Evolutionary conservation across 2,888 invertebrate genomes (phyloP), one percentile per base, ranked within the genome.

Genomic region (Venustoraphidia nigricollis): DNA sequence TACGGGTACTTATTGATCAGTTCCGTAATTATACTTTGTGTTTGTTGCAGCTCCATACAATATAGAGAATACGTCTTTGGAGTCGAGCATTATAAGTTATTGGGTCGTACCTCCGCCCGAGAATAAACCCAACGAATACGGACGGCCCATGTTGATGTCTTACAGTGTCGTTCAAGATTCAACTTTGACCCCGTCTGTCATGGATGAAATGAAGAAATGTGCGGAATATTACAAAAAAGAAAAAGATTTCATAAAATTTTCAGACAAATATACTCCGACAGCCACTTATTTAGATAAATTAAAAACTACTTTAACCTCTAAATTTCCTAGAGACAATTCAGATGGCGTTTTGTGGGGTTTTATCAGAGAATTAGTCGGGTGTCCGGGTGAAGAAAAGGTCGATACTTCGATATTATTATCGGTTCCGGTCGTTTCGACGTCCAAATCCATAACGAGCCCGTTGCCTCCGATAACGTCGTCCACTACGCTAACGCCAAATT

Each of bases 51-150:
- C 90, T 37, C 89, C 91, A 0, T 88, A 89, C 60, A 83, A 84
- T 60, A 81, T 80, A 50, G 86, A 87, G 61, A 83, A 82, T 59
- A 78, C 79, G 46, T 83, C 84, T 27, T 66, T 87, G 54, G 90
- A 90, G 60, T 91, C 92, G 1, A 83, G 83, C 42, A 74, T 90
- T 10, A 83, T 86, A 52, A 83, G 88, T 48, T 95, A 88, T 66
- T 95, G 95, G 94, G 91, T 94, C 4, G 80, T 90, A 71, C 93
- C 95, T n/a, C 94, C 95, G 2, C 87, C 90, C 41, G 95, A 95
- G 70, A 86, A 85, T 60, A 79, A 88, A 57, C 90, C 91, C 9
- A 81, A 87, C 47, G 94, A 94, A 66, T 92, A 93, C 65, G 93
- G 93, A 0, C 79, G 91, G 41, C 95, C 95, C 1, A 84, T 95